Conservation (phyloP, 2,113 vertebrate species). For the Loxodonta africana region DNA sequence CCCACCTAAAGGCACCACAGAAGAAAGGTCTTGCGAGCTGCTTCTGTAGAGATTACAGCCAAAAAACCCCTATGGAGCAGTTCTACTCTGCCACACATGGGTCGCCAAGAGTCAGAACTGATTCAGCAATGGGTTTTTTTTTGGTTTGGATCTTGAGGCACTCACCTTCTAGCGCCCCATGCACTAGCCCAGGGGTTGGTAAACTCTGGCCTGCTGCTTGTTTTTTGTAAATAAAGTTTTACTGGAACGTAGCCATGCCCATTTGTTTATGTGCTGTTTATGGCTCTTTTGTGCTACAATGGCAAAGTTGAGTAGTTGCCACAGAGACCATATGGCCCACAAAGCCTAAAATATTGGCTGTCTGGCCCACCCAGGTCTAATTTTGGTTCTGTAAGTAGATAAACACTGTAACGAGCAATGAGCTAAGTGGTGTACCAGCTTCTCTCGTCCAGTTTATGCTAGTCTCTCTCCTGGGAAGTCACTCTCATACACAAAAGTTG, state of each 20-base stretch:
- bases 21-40: background rate
- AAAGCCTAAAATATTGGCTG: background rate
- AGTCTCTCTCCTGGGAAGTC: background rate
- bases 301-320: background rate
- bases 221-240: slow-evolving; percentile 44
- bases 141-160: background rate
- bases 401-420: background rate
- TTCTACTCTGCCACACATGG: background rate
- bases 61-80: background rate
- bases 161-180: background rate
- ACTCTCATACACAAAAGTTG: background rate
- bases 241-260: background rate
- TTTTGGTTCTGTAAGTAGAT: background rate
- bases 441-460: background rate
- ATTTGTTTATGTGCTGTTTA: background rate
- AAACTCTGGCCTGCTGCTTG: background rate
- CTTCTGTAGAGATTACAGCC: background rate
- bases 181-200: background rate
- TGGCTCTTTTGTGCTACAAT: background rate
- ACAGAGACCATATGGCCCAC: background rate
- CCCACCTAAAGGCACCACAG: background rate
- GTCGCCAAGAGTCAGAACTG: background rate
- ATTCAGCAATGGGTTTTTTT: background rate
- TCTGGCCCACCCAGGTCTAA: background rate
- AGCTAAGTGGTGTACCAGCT: background rate